Conservation (phyloP, 1,140 invertebrate genomes). For the Cyphomyrmex costatus region DNA sequence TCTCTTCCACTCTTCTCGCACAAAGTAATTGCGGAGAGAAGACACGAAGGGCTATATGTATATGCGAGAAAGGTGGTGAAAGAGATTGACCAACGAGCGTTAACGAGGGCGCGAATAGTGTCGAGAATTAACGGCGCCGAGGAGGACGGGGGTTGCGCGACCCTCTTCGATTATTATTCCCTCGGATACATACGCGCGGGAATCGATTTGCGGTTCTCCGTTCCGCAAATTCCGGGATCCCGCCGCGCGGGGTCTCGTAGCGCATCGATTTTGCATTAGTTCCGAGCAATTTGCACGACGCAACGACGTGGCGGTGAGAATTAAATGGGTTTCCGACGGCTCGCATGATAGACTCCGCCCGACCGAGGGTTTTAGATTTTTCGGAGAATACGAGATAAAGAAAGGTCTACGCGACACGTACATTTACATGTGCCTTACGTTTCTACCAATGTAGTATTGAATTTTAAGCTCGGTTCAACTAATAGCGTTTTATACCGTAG, state of each 20-base stretch:
- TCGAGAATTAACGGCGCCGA: conserved; percentile 15
- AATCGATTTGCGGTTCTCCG: conserved; percentile 53
- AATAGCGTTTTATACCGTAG: too few relatives aligned
- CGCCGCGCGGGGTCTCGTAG: not conserved
- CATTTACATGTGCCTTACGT: not conserved
- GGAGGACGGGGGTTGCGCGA: conserved; percentile 5
- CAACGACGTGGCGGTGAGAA: conserved; percentile 21
- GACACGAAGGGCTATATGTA: not conserved
- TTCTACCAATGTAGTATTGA: too few relatives aligned
- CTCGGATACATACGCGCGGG: conserved; percentile 17
- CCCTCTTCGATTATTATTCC: conserved; percentile 38
- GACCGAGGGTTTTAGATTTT: conserved; percentile 13
- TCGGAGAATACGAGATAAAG: conserved; percentile 4
- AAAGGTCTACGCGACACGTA: not conserved
- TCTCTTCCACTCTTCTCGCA: not conserved
- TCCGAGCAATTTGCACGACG: conserved; percentile 56
- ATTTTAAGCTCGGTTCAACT: too few relatives aligned
- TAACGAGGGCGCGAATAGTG: conserved; percentile 45
- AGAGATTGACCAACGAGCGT: conserved; percentile 24
- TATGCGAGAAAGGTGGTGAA: not conserved
- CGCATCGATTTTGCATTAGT: conserved; percentile 55
- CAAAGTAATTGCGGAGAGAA: not conserved
- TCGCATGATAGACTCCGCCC: not conserved
- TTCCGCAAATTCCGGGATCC: conserved; percentile 35
- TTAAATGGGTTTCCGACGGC: conserved; percentile 16